These are phyloP conservation scores for Melanophora roralis DNA, from an alignment of 2,888 invertebrate species.

Conservation along the genomic window DNA sequence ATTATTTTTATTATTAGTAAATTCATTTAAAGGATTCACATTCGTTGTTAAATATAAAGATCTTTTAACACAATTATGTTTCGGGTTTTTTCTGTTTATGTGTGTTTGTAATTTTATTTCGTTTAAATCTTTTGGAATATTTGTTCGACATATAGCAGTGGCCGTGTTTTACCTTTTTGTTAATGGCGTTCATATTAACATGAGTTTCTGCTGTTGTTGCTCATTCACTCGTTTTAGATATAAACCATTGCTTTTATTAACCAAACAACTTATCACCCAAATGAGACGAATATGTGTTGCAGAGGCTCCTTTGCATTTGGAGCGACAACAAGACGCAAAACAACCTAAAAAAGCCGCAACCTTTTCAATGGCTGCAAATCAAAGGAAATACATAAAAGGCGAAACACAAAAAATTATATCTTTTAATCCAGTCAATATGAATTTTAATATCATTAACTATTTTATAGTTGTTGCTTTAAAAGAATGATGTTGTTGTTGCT, in stretches of 20 bases:
- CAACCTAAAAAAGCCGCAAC: slow-evolving; percentile 46
- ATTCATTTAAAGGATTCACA: slow-evolving; percentile 18
- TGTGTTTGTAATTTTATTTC: neutral
- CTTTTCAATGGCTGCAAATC: slow-evolving; percentile 52
- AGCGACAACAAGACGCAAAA: slow-evolving; percentile 15
- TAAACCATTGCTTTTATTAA: slow-evolving; percentile 25
- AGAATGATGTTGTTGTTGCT: slow-evolving; percentile 14
- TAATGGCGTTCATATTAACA: slow-evolving; percentile 68
- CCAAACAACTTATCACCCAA: slow-evolving; percentile 17
- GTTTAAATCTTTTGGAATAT: slow-evolving; percentile 43
- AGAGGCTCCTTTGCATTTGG: neutral
- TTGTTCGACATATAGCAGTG: slow-evolving; percentile 56
- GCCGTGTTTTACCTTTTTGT: slow-evolving; percentile 63
- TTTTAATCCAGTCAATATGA: slow-evolving; percentile 51
- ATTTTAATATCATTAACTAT: slow-evolving; percentile 59
- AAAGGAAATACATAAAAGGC: slow-evolving; percentile 22
- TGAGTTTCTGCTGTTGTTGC: slow-evolving; percentile 69
- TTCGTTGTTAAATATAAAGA: neutral
- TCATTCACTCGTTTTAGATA: slow-evolving; percentile 69
- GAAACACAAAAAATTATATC: slow-evolving; percentile 24
- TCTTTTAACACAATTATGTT: neutral
- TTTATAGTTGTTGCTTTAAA: slow-evolving; percentile 36
- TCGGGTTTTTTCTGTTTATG: neutral
- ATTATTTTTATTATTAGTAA: slow-evolving; percentile 45
- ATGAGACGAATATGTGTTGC: neutral